phyloP scores from a whole-genome alignment of 2,797 vertebrate genomes.

The Leucoraja ocellata region DNA sequence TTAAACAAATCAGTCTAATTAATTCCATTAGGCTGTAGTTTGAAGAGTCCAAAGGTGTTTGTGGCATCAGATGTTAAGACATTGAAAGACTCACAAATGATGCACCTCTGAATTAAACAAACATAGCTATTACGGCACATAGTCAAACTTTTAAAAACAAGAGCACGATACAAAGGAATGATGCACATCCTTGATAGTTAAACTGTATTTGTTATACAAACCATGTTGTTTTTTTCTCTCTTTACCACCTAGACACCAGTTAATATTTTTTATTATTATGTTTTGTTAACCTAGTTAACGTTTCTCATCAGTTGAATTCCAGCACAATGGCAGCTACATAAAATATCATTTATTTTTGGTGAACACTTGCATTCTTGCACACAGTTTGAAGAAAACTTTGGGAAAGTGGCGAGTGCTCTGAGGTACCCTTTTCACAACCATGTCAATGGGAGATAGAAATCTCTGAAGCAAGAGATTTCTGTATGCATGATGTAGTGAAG shows the following conservation, averaged over 20 bases:
- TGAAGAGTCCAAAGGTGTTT: not conserved
- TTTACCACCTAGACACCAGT: not conserved
- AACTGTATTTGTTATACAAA: not conserved
- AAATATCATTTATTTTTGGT: not conserved
- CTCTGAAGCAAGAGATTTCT: not conserved
- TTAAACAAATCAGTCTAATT: not conserved
- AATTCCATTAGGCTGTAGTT: not conserved
- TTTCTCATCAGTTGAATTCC: not conserved
- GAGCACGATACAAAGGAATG: not conserved
- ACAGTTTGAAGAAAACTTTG: not conserved
- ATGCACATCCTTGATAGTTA: not conserved
- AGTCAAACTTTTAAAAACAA: not conserved
- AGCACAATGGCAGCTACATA: not conserved
- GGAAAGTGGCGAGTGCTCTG: not conserved
- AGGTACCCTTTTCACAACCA: not conserved
- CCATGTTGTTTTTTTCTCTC: not conserved
- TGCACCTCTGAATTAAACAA: not conserved
- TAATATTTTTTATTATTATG: not conserved
- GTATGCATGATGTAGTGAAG: not conserved
- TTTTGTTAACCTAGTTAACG: not conserved
- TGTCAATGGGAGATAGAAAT: not conserved
- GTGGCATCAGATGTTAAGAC: not conserved
- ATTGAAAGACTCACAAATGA: not conserved
- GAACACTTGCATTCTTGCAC: slow-evolving; percentile 20
- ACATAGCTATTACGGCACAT: not conserved